phyloP scores from a whole-genome alignment of 2,797 vertebrate species.

The Chaetodon trifasciatus region DNA sequence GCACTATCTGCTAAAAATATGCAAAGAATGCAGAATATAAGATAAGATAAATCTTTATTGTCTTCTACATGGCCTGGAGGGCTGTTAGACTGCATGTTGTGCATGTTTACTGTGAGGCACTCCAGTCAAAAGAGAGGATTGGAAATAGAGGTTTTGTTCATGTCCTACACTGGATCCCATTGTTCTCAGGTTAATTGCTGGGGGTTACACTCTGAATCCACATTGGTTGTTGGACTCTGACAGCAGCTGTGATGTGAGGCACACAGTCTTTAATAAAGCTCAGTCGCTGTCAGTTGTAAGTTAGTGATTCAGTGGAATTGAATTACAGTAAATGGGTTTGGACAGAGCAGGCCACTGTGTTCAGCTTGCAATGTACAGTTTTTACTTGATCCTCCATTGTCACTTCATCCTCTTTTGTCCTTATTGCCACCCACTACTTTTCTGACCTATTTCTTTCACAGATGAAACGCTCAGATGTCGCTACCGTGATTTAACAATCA shows the following conservation, averaged over 20 bases:
- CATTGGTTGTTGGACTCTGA: slow-evolving; percentile 50
- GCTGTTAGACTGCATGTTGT: background rate
- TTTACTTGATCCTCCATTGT: background rate
- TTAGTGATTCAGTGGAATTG: slow-evolving; percentile 45
- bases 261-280: slow-evolving; percentile 59
- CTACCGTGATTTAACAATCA: background rate
- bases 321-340: slow-evolving; percentile 60
- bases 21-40: background rate
- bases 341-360: slow-evolving; percentile 44
- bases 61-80: background rate
- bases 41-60: background rate
- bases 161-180: slow-evolving; percentile 39
- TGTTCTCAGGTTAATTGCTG: slow-evolving; percentile 46
- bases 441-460: background rate
- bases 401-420: background rate
- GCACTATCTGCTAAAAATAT: slow-evolving; percentile 1
- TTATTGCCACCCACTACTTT: background rate
- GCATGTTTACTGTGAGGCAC: slow-evolving; percentile 33
- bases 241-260: slow-evolving; percentile 61
- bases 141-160: slow-evolving; percentile 29
- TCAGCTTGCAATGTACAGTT: slow-evolving; percentile 21
- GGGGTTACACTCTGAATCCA: slow-evolving; percentile 29
- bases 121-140: slow-evolving; percentile 17
- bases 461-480: background rate
- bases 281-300: slow-evolving; percentile 30